A percentile compares a stretch with the other conserved stretches of the same genome.
phyloP scores from a whole-genome alignment of 2,888 invertebrate genomes.

The Ormia ochracea region DNA sequence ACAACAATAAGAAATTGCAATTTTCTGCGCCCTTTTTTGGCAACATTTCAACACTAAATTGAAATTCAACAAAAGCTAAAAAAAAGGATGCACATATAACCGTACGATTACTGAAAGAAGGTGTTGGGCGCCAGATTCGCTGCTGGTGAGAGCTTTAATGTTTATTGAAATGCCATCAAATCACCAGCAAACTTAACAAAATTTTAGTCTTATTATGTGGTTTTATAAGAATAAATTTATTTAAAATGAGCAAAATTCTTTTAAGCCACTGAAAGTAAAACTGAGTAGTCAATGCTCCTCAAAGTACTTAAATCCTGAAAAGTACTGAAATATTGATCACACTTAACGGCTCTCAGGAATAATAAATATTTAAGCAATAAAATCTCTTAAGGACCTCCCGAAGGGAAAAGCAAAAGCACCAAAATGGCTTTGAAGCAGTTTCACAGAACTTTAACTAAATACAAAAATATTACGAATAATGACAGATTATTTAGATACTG shows the following conservation, averaged over 20 bases:
- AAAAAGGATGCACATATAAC: conserved; percentile 1
- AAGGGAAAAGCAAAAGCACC: too few relatives aligned
- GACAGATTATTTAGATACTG: too few relatives aligned
- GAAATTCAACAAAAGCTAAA: conserved; percentile 73
- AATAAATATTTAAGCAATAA: too few relatives aligned
- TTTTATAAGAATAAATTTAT: not conserved
- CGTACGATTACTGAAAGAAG: not conserved
- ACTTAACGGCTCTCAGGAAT: too few relatives aligned
- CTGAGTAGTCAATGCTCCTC: too few relatives aligned
- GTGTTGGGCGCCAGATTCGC: not conserved
- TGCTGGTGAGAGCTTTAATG: not conserved
- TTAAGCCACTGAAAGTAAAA: too few relatives aligned
- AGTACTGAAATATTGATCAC: too few relatives aligned
- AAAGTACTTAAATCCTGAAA: too few relatives aligned
- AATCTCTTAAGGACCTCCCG: too few relatives aligned
- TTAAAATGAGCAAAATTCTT: not conserved
- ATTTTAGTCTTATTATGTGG: not conserved
- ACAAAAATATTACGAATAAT: too few relatives aligned
- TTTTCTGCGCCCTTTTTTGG: conserved; percentile 65
- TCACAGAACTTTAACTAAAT: too few relatives aligned
- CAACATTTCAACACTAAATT: conserved; percentile 76
- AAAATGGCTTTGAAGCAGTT: too few relatives aligned
- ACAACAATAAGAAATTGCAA: conserved; percentile 23
- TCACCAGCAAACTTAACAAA: conserved; percentile 1
- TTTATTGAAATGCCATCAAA: conserved; percentile 16